These are phyloP conservation scores for Muntiacus reevesi DNA, from an alignment of 2,113 vertebrate species.

Conservation along the genomic window DNA sequence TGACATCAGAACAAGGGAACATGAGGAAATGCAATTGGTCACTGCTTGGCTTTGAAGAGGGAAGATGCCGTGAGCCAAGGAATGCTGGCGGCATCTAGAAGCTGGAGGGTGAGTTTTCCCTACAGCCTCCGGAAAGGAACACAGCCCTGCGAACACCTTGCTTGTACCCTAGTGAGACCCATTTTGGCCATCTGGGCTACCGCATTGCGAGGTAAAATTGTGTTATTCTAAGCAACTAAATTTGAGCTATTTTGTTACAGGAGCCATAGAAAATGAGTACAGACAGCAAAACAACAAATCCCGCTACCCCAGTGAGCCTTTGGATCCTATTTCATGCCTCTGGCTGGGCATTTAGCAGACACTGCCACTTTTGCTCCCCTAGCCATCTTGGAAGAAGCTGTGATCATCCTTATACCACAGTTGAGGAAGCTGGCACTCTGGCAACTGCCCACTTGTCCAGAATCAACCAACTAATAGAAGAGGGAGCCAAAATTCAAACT, in stretches of 20 bases:
- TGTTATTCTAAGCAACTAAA: not conserved
- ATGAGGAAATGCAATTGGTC: not conserved
- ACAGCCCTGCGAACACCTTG: not conserved
- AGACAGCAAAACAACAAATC: not conserved
- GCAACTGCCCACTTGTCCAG: not conserved
- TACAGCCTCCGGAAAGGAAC: not conserved
- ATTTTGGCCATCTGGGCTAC: not conserved
- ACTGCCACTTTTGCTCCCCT: not conserved
- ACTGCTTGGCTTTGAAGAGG: not conserved
- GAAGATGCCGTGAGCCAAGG: not conserved
- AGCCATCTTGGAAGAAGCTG: not conserved
- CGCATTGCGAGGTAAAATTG: not conserved
- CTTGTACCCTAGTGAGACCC: not conserved
- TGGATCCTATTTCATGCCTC: not conserved
- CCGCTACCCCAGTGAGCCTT: not conserved
- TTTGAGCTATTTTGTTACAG: not conserved
- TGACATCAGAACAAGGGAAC: rapidly evolving
- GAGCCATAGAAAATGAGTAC: not conserved
- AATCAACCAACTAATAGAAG: not conserved
- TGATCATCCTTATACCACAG: not conserved
- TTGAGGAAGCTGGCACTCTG: not conserved
- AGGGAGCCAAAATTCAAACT: not conserved
- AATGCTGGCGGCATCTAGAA: not conserved
- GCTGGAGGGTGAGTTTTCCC: not conserved
- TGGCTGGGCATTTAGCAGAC: not conserved